Base-by-base conservation (phyloP, 2,888 invertebrate species). In the Syrphus vitripennis region DNA sequence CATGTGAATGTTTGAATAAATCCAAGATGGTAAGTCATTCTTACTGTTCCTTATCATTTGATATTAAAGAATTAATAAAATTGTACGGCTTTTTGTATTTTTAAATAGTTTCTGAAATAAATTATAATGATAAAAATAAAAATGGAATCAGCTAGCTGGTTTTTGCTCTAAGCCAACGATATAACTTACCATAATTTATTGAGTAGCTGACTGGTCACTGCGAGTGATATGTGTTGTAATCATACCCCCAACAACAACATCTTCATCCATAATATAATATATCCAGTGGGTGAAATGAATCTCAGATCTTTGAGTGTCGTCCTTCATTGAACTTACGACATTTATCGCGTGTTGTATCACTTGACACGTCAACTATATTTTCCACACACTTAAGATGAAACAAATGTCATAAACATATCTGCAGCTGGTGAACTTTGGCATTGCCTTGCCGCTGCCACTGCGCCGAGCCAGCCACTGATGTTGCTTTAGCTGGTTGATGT, bases 341-440 rank as follows among this genome's bases (percentile, higher is more conserved):
- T 77, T 82, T 86, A 86, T 86, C 86, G 77, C 78, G 63, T 86
- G 86, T 86, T 78, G 82, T 74, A 82, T 86, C 86, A 74, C 69
- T 24, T 72, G 77, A 70, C 82, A 78, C 69, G 86, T 86, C 86
- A 61, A 70, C 78, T 50, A 78, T 86, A 86, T 82, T 74, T 86
- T 82, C 74, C 82, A 53, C 77, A 72, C 82, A 86, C 82, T 86
- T 82, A 82, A 82, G 82, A 82, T 78, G 86, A 69, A 74, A 82
- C 82, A 86, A 86, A 82, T 74, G 86, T 86, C 86, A 82, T 86
- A 86, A 86, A 86, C 70, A 86, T 74, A 86, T 86, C 86, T 24
- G 69, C 70, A 65, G 74, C 72, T 70, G 70, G 65, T 86, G 86
- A 86, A 86, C 86, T 86, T 86, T 86, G 82, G 67, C 82, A 69